Conservation (phyloP, 2,113 vertebrate genomes). For the Amia ocellicauda region DNA sequence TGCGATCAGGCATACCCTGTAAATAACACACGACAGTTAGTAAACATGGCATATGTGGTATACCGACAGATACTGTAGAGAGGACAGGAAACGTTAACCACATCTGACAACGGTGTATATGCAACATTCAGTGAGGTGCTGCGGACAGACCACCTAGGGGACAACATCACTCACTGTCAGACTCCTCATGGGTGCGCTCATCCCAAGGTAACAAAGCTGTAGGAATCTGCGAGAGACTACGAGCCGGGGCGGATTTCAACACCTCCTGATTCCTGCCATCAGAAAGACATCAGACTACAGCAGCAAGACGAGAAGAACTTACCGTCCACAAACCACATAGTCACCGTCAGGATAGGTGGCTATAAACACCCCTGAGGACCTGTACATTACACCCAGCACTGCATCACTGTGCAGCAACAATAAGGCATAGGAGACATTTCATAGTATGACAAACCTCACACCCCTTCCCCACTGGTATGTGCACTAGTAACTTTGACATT, state of each 20-base stretch:
- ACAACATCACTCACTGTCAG: constrained; percentile 71
- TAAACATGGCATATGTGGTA: constrained; percentile 73
- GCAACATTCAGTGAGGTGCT: constrained; percentile 60
- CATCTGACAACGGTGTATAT: constrained; percentile 71
- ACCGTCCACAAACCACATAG: neutral
- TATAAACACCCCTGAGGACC: neutral
- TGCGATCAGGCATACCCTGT: constrained; percentile 82
- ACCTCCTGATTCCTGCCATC: constrained; percentile 23
- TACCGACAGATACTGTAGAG: constrained; percentile 67
- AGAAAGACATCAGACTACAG: constrained; percentile 31
- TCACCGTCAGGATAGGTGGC: too few relatives aligned
- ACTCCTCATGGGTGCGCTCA: constrained; percentile 81
- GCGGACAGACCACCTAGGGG: constrained; percentile 54
- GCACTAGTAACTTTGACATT: too few relatives aligned
- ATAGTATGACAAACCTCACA: too few relatives aligned
- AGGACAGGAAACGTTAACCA: constrained; percentile 71
- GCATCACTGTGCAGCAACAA: neutral
- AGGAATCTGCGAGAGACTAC: constrained; percentile 50
- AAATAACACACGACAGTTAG: constrained; percentile 82
- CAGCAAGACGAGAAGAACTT: constrained; percentile 37
- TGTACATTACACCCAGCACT: neutral
- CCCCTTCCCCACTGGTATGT: too few relatives aligned
- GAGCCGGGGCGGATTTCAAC: constrained; percentile 31
- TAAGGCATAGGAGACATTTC: too few relatives aligned
- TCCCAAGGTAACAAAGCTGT: constrained; percentile 66